Evolutionary conservation across 2,113 vertebrate genomes (phyloP).

Genomic region (Struthio camelus): DNA sequence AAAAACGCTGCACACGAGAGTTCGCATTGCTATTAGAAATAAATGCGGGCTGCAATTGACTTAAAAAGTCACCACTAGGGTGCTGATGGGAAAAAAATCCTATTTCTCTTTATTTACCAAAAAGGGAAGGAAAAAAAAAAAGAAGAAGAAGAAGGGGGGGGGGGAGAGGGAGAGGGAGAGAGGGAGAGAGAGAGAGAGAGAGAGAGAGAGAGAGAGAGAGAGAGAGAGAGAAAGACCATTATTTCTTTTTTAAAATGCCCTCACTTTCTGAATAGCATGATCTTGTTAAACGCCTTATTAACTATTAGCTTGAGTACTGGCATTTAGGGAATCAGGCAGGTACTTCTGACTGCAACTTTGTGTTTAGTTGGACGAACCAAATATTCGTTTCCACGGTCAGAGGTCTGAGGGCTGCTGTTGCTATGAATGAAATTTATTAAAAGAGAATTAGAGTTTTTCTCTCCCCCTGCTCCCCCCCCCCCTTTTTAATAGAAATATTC

Average conservation of each 20-base stretch:
- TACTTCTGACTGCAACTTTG: not conserved
- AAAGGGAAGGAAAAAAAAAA: not conserved
- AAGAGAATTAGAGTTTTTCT: not conserved
- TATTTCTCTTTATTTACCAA: not conserved
- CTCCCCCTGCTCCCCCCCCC: too few species aligned
- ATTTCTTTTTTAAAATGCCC: not conserved
- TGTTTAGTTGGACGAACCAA: not conserved
- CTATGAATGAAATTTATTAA: not conserved
- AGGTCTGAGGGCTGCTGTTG: not conserved
- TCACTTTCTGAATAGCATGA: not conserved
- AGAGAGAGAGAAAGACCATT: not conserved
- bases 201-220: too few species aligned
- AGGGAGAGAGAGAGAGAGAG: rapidly evolving
- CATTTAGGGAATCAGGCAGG: not conserved
- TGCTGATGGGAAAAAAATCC: rapidly evolving
- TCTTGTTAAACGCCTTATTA: not conserved
- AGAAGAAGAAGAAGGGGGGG: too few species aligned
- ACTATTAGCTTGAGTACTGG: not conserved
- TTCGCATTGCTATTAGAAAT: not conserved
- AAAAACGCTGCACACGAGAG: not conserved
- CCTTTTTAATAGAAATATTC: not conserved
- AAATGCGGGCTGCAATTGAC: not conserved
- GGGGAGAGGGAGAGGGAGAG: too few species aligned
- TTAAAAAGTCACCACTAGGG: not conserved
- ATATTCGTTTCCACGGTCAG: not conserved